Conservation (phyloP, 2,113 vertebrate species). For the Eubucco bourcierii region DNA sequence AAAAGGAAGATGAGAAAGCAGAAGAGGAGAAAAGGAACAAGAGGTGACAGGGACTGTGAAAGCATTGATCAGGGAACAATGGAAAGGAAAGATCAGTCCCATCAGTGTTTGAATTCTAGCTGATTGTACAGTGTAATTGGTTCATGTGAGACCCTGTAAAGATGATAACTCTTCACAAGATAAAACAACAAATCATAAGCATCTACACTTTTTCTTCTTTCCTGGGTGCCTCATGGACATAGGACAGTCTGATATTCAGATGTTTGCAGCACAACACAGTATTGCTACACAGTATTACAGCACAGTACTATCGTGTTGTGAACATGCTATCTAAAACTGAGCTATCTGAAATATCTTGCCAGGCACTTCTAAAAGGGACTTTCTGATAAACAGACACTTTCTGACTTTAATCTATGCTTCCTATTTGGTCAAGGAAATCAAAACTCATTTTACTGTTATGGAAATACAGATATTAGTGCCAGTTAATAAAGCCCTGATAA, state of each 20-base stretch:
- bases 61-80: neutral
- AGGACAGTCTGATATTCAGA: neutral
- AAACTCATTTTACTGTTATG: neutral
- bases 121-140: neutral
- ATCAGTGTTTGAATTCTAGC: neutral
- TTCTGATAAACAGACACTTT: neutral
- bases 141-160: neutral
- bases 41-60: neutral
- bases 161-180: neutral
- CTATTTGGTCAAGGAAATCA: neutral
- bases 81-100: neutral
- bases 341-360: neutral
- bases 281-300: too few relatives aligned
- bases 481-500: neutral
- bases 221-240: neutral
- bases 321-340: neutral
- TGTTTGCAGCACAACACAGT: neutral
- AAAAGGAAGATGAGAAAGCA: neutral
- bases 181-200: neutral
- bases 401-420: neutral
- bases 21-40: neutral
- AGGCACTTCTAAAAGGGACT: neutral
- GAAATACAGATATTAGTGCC: neutral
- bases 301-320: neutral
- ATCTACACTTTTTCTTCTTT: neutral